Evolutionary conservation across 2,113 vertebrate species (phyloP).

Genomic region (Acrocephalus arundinaceus): DNA sequence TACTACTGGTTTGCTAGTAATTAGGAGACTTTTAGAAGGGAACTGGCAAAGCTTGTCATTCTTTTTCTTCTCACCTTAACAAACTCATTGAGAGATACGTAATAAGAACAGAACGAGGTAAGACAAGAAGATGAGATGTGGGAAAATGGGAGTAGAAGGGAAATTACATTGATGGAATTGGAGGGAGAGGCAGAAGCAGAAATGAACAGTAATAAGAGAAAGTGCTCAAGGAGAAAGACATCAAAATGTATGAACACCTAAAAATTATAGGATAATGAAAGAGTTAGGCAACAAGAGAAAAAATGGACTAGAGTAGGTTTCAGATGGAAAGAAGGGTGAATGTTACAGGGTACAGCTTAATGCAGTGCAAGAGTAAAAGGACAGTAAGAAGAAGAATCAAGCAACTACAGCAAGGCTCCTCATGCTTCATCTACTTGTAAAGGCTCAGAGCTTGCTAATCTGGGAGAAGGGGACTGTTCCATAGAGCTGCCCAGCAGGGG

Average conservation of each 20-base stretch:
- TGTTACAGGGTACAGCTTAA: neutral
- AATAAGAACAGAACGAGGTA: neutral
- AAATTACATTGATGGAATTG: neutral
- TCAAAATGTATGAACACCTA: fast-evolving
- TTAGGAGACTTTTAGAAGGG: neutral
- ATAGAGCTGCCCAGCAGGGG: neutral
- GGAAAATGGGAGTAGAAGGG: neutral
- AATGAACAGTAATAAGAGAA: neutral
- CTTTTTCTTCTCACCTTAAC: neutral
- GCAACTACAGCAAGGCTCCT: neutral
- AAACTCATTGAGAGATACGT: neutral
- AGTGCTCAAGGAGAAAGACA: neutral
- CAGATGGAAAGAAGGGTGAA: neutral
- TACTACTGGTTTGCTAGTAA: neutral
- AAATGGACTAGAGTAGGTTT: neutral
- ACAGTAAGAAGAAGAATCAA: neutral
- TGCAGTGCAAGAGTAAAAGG: neutral
- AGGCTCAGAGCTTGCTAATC: neutral
- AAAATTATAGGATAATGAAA: neutral
- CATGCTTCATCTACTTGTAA: neutral
- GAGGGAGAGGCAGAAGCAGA: neutral
- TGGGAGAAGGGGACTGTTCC: neutral
- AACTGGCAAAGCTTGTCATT: neutral
- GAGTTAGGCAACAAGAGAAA: neutral
- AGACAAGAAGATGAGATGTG: neutral